Conservation (phyloP, 1,140 invertebrate species). For the Drosophila pandora region DNA sequence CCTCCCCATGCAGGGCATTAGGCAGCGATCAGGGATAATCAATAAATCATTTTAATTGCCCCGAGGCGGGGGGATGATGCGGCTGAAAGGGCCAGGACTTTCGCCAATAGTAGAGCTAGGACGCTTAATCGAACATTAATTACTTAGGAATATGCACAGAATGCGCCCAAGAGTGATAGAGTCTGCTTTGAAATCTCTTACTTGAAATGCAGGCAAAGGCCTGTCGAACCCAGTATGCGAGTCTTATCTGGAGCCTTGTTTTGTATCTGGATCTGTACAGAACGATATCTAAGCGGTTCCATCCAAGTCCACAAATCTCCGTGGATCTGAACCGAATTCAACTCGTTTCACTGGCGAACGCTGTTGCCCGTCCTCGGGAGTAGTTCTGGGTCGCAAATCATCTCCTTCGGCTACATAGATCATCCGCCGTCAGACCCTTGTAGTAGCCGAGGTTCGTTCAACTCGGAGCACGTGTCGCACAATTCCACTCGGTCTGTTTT, state of each 20-base stretch:
- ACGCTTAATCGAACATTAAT: too few relatives aligned
- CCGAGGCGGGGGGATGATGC: slow-evolving; percentile 1
- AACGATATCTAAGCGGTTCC: slow-evolving; percentile 17
- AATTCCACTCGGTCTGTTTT: background rate
- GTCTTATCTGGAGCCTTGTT: background rate
- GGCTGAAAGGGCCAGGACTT: too few relatives aligned
- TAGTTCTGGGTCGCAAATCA: slow-evolving; percentile 25
- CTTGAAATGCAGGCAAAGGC: too few relatives aligned
- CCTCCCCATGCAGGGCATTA: slow-evolving; percentile 25
- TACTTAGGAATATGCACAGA: too few relatives aligned
- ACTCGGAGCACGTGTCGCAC: slow-evolving; percentile 27
- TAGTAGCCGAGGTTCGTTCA: slow-evolving; percentile 28
- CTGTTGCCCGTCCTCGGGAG: background rate
- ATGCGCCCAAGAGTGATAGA: too few relatives aligned
- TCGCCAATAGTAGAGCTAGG: too few relatives aligned
- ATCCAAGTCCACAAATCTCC: slow-evolving; percentile 15
- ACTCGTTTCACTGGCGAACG: background rate
- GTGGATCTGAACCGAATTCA: slow-evolving; percentile 19
- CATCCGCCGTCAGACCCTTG: background rate
- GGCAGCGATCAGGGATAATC: slow-evolving; percentile 38
- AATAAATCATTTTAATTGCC: slow-evolving; percentile 76
- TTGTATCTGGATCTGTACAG: background rate
- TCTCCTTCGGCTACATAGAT: slow-evolving; percentile 33
- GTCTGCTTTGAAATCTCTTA: too few relatives aligned
- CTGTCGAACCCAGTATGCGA: too few relatives aligned